phyloP scores from a whole-genome alignment of 2,888 invertebrate genomes.

The Lamproptera curius region DNA sequence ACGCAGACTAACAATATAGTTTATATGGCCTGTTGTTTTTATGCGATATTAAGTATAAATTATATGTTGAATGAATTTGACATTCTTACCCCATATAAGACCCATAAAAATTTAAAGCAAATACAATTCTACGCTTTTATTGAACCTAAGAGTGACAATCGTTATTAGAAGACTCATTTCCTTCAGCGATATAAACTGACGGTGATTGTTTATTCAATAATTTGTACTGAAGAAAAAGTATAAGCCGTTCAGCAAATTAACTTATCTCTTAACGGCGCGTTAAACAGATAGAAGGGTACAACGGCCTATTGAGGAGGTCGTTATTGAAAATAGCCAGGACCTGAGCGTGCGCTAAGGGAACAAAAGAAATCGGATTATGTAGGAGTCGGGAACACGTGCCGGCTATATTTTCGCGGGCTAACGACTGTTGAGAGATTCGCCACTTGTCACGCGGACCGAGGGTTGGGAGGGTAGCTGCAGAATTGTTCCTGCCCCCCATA shows the following conservation, averaged over 20 bases:
- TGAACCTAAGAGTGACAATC: too few species aligned
- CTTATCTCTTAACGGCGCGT: conserved; percentile 11
- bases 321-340: conserved; percentile 15
- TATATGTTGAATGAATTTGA: too few species aligned
- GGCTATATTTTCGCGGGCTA: conserved; percentile 60
- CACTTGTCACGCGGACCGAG: conserved; percentile 40
- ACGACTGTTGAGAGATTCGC: conserved; percentile 51
- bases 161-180: too few species aligned
- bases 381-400: conserved; percentile 42
- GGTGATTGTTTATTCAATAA: too few species aligned
- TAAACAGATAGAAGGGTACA: conserved; percentile 11
- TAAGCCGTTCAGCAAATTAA: not conserved
- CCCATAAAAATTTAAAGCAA: too few species aligned
- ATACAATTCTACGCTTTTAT: too few species aligned
- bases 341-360: not conserved
- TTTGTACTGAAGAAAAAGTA: too few species aligned
- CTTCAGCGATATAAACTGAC: too few species aligned
- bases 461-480: conserved; percentile 48
- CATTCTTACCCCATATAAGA: too few species aligned
- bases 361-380: conserved; percentile 1
- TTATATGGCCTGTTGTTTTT: too few species aligned
- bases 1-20: too few species aligned
- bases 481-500: conserved; percentile 56
- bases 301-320: conserved; percentile 8
- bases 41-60: too few species aligned